phyloP scores from a whole-genome alignment of 2,797 vertebrate genomes.

The Microchirus variegatus region DNA sequence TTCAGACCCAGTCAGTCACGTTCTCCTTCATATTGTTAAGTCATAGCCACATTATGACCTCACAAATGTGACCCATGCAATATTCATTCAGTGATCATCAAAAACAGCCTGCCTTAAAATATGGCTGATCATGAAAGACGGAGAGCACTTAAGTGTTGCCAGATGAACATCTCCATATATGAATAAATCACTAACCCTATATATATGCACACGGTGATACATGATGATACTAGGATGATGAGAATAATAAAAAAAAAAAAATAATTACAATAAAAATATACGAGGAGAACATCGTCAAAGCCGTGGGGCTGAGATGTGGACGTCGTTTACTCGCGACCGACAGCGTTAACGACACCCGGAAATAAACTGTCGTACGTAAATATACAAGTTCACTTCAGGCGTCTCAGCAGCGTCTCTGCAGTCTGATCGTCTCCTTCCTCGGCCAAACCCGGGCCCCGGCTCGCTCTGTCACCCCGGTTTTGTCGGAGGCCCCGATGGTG shows the following conservation, averaged over 20 bases:
- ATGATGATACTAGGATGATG: constrained; percentile 11
- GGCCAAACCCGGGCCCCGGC: constrained; percentile 67
- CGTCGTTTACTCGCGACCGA: constrained; percentile 16
- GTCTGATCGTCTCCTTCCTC: constrained; percentile 59
- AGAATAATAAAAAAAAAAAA: constrained; percentile 10
- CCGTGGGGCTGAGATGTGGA: constrained; percentile 9
- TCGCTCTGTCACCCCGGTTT: constrained; percentile 69
- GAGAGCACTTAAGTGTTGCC: not conserved
- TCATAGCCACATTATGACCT: not conserved
- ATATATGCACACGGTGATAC: not conserved
- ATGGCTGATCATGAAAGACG: not conserved
- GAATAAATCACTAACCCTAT: constrained; percentile 3
- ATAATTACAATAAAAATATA: not conserved
- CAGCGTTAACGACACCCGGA: constrained; percentile 1
- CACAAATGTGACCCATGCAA: constrained; percentile 1
- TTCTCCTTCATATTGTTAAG: not conserved
- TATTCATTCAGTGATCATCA: not conserved
- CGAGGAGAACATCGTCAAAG: not conserved
- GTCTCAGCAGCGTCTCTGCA: constrained; percentile 58
- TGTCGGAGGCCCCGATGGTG: constrained; percentile 76
- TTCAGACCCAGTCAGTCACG: not conserved
- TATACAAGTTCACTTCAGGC: constrained; percentile 39
- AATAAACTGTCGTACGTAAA: constrained; percentile 19
- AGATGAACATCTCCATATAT: constrained; percentile 6
- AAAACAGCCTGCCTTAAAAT: constrained; percentile 1